Evolutionary conservation across 2,888 invertebrate species (phyloP), one percentile per base, ranked within the genome.

Genomic region (Drosophila anceps): DNA sequence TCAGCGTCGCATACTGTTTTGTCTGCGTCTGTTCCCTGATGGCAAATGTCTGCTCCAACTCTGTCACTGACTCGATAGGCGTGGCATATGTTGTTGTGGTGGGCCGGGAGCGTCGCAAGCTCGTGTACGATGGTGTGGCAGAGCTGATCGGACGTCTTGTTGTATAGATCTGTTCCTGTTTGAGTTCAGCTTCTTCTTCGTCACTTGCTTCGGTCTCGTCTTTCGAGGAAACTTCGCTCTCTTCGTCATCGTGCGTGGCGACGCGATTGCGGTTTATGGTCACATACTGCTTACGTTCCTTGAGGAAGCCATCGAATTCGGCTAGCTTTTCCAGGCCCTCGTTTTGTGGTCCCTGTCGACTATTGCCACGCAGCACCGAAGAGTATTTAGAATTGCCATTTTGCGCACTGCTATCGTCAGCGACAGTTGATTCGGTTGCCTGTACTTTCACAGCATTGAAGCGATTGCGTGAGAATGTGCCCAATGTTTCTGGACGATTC

Each of bases 71-170:
- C 7, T 69, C 68, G 1, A 66, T 44, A 4, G 57, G 31, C 6
- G 68, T 37, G 13, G 62, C 41, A 27, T 63, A 64, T 0, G 54
- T 46, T 4, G 80, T 94, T 0, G 80, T 94, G 0, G 94, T 93
- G 15, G 95, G 95, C 82, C 95, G 94, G 0, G 95, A 94, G 70
- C 97, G 94, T 53, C 95, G 93, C 33, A 96, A 96, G 61, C 95
- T 96, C 0, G 96, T 95, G 82, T 97, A 97, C 75, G 96, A 95
- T 0, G 94, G 93, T 10, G 94, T 94, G 24, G 92, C 91, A 12
- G 92, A 70, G 13, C 76, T 71, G 2, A 74, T 50, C 0, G 90
- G 77, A 33, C 87, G 84, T 10, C 68, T 79, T 0, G 89, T 90
- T 18, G 79, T 81, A 24, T 68, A 43, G 55, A 18, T 1, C 15